Percentiles rank a stretch among this genome's conserved stretches.
Conservation (phyloP, 2,888 invertebrate genomes). For the Hydrotaea cyrtoneurina region DNA sequence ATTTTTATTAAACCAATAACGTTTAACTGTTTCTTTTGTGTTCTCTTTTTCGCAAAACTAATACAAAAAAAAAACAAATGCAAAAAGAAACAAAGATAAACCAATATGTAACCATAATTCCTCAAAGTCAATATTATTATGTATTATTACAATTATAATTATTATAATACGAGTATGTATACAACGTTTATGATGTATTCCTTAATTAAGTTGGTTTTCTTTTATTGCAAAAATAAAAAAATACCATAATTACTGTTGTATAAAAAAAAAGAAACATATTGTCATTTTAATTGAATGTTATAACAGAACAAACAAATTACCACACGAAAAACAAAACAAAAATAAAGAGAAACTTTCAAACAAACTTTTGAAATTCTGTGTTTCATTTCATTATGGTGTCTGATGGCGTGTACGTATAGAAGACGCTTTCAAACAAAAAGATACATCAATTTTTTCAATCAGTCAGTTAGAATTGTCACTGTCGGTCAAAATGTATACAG, state of each 20-base stretch:
- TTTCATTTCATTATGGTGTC: slow-evolving; percentile 36
- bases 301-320: slow-evolving; percentile 50
- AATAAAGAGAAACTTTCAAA: slow-evolving; percentile 65
- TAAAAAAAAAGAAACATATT: slow-evolving; percentile 52
- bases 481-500: no score
- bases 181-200: slow-evolving; percentile 4
- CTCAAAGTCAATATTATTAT: slow-evolving; percentile 65
- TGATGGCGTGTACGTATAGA: no score
- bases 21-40: slow-evolving; percentile 55
- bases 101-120: slow-evolving; percentile 65
- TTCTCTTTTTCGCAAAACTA: slow-evolving; percentile 45
- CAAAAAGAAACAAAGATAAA: slow-evolving; percentile 15
- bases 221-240: slow-evolving; percentile 41
- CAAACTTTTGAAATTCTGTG: slow-evolving; percentile 38
- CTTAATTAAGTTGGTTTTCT: slow-evolving; percentile 42
- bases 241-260: slow-evolving; percentile 63
- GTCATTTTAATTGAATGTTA: slow-evolving; percentile 68
- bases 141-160: no score
- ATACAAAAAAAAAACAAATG: slow-evolving; percentile 33
- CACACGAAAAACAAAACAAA: slow-evolving; percentile 64
- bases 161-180: slow-evolving; percentile 26
- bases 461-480: no score
- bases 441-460: no score
- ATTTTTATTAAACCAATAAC: slow-evolving; percentile 43
- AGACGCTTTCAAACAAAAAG: no score